phyloP scores from a whole-genome alignment of 2,888 invertebrate species.

The Lucinisca nassula region DNA sequence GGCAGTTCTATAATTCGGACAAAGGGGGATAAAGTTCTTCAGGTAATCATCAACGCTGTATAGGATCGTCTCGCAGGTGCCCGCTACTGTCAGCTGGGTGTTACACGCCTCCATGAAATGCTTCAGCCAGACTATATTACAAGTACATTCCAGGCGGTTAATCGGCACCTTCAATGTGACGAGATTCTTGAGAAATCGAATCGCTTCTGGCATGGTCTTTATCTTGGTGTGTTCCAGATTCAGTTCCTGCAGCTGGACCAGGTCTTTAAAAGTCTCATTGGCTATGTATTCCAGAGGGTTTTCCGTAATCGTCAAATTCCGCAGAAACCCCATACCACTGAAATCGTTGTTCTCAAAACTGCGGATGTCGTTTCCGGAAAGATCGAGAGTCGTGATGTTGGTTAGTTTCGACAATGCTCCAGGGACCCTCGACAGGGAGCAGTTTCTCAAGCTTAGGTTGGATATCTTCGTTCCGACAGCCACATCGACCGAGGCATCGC shows the following conservation, averaged over 20 bases:
- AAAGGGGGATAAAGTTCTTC: slow-evolving; percentile 38
- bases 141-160: slow-evolving; percentile 71
- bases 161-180: slow-evolving; percentile 38
- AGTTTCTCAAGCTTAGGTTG: slow-evolving; percentile 68
- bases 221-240: slow-evolving; percentile 63
- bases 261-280: slow-evolving; percentile 68
- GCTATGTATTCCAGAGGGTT: slow-evolving; percentile 75
- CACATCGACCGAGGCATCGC: slow-evolving; percentile 68
- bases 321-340: slow-evolving; percentile 47
- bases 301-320: slow-evolving; percentile 50
- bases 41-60: slow-evolving; percentile 61
- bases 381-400: slow-evolving; percentile 61
- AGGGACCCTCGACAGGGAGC: slow-evolving; percentile 71
- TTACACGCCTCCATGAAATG: slow-evolving; percentile 53
- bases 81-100: slow-evolving; percentile 46
- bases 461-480: slow-evolving; percentile 61
- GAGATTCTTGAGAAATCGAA: slow-evolving; percentile 49
- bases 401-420: slow-evolving; percentile 71
- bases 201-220: slow-evolving; percentile 69
- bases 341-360: slow-evolving; percentile 74
- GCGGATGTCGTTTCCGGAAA: slow-evolving; percentile 72
- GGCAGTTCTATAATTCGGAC: slow-evolving; percentile 56
- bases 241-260: slow-evolving; percentile 41
- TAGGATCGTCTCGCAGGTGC: slow-evolving; percentile 70
- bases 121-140: slow-evolving; percentile 73